These are phyloP conservation scores for Psix sp. DNA, from an alignment of 1,140 invertebrate genomes.

Conservation along the genomic window DNA sequence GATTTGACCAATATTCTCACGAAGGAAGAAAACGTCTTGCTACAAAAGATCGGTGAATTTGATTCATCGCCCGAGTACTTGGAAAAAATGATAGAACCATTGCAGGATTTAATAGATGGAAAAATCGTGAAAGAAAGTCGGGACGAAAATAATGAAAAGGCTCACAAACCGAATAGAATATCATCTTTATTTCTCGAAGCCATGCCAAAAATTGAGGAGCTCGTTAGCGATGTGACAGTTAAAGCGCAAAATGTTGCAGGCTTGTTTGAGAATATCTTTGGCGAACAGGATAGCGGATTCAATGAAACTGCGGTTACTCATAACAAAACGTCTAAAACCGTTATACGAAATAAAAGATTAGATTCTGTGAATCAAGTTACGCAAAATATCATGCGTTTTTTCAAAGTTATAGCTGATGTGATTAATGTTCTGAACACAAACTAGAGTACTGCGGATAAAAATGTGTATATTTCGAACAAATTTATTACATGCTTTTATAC, in stretches of 20 bases:
- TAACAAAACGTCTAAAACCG: no score
- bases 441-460: no score
- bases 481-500: no score
- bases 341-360: no score
- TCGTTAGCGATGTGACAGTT: conserved; percentile 55
- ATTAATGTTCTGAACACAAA: no score
- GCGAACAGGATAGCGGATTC: no score
- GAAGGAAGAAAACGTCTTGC: conserved; percentile 32
- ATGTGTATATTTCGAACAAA: no score
- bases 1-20: conserved; percentile 31
- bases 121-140: conserved; percentile 14
- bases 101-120: conserved; percentile 2
- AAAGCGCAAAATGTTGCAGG: conserved; percentile 60
- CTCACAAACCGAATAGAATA: conserved; percentile 36
- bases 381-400: no score
- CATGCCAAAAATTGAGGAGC: conserved; percentile 61
- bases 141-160: conserved; percentile 21
- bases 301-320: no score
- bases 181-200: conserved; percentile 57
- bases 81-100: conserved; percentile 7
- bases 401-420: no score
- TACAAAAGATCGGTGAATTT: conserved; percentile 22
- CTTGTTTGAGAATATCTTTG: conserved; percentile 60
- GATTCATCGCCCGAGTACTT: conserved; percentile 18
- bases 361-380: no score